Percentiles rank a stretch among this genome's conserved stretches.
These are phyloP conservation scores for Desmophyllum pertusum DNA, from an alignment of 92 coral and sea anemone species.

Conservation along the genomic window DNA sequence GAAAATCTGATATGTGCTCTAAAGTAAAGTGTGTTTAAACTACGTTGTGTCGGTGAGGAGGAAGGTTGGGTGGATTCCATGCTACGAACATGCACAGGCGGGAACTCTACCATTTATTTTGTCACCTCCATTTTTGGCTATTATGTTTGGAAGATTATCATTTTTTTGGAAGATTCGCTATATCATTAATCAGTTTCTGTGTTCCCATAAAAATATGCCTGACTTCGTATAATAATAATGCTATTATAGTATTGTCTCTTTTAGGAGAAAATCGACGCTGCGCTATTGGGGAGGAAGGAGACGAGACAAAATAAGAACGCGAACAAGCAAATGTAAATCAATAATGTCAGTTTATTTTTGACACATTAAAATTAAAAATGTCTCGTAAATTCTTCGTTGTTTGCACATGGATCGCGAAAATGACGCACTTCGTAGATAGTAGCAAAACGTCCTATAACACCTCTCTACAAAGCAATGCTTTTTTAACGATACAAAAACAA, in stretches of 20 bases:
- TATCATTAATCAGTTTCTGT: background rate
- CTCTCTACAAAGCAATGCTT: background rate
- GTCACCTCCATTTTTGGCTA: too few relatives aligned
- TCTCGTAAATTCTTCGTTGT: background rate
- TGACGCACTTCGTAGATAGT: slow-evolving; percentile 7
- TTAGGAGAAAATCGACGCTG: background rate
- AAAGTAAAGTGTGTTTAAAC: too few relatives aligned
- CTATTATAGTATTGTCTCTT: background rate
- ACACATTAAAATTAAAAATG: slow-evolving; percentile 15
- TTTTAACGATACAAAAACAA: slow-evolving; percentile 1
- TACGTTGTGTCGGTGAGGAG: too few relatives aligned
- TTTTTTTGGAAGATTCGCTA: too few relatives aligned
- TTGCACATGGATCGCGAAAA: background rate
- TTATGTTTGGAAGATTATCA: too few relatives aligned
- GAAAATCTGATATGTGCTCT: too few relatives aligned
- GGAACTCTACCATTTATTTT: too few relatives aligned
- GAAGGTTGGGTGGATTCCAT: too few relatives aligned
- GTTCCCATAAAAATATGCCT: background rate
- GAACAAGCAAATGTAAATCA: slow-evolving; percentile 20
- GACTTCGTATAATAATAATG: too few relatives aligned
- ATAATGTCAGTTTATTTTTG: slow-evolving; percentile 17
- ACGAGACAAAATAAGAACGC: background rate
- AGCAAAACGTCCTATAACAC: slow-evolving; percentile 3
- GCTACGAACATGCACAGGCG: too few relatives aligned
- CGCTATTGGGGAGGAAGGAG: background rate